Evolutionary conservation across 2,113 vertebrate genomes (phyloP).

Genomic region (Hemichromis elongatus): DNA sequence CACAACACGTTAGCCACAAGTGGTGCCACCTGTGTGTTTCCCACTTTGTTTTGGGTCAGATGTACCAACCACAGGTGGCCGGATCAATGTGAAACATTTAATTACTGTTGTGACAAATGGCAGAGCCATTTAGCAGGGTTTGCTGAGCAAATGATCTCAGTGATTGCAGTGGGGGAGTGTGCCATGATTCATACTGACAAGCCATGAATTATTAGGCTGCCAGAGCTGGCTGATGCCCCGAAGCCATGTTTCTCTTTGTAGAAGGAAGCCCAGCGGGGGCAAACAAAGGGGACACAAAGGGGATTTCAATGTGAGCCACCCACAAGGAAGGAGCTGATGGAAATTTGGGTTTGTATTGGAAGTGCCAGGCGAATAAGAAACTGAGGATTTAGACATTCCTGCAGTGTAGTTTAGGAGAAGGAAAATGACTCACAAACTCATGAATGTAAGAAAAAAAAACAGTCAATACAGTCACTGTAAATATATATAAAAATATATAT

Average conservation of each 20-base stretch:
- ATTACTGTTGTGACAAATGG: slow-evolving; percentile 59
- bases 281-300: slow-evolving; percentile 26
- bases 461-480: not conserved
- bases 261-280: slow-evolving; percentile 40
- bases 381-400: not conserved
- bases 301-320: slow-evolving; percentile 19
- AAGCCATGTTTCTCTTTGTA: slow-evolving; percentile 35
- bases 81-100: slow-evolving; percentile 45
- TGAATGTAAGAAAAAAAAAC: not conserved
- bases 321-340: not conserved
- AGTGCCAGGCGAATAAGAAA: not conserved
- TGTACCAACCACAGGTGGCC: slow-evolving; percentile 30
- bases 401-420: not conserved
- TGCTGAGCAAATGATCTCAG: slow-evolving; percentile 43
- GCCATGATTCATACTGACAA: slow-evolving; percentile 48
- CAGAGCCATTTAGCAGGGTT: slow-evolving; percentile 33
- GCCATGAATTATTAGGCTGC: slow-evolving; percentile 62
- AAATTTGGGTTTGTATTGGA: not conserved
- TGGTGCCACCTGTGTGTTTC: slow-evolving; percentile 14
- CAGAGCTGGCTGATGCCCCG: slow-evolving; percentile 27
- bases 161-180: slow-evolving; percentile 29
- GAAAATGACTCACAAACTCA: not conserved
- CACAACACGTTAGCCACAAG: not conserved
- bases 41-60: slow-evolving; percentile 22
- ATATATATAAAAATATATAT: not conserved